Conservation (phyloP, 1,140 invertebrate species). For the Trichonephila clavata region DNA sequence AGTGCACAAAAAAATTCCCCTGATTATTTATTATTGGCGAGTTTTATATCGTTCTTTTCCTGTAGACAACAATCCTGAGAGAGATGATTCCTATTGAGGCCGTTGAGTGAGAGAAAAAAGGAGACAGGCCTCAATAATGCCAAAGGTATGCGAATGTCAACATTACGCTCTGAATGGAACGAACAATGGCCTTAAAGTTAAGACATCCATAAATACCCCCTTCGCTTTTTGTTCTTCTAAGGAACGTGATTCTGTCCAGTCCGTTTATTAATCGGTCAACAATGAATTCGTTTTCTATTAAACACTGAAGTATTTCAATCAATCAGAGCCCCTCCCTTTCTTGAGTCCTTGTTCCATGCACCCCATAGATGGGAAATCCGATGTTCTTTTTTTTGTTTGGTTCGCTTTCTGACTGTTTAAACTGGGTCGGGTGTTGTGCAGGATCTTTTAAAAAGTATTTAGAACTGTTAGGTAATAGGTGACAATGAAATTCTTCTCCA, state of each 20-base stretch:
- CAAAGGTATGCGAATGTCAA: constrained; percentile 22
- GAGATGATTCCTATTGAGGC: background rate
- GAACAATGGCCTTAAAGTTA: background rate
- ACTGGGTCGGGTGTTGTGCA: background rate
- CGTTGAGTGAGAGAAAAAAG: background rate
- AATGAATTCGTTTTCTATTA: constrained; percentile 16
- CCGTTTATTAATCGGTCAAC: constrained; percentile 28
- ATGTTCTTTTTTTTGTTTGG: background rate
- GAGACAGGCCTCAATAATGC: constrained; percentile 1
- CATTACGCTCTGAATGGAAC: constrained; percentile 21
- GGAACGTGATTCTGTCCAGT: constrained; percentile 8
- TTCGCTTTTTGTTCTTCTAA: background rate
- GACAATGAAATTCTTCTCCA: background rate
- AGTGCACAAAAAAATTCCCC: background rate
- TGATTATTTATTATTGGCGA: background rate
- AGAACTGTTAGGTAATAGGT: background rate
- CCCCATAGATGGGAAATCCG: background rate
- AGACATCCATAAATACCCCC: constrained; percentile 16
- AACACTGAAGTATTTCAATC: background rate
- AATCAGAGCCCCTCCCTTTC: background rate
- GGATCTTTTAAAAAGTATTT: background rate
- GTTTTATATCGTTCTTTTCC: constrained; percentile 16
- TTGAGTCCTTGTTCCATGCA: background rate
- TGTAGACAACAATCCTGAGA: constrained; percentile 30
- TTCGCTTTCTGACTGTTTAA: background rate